Base-by-base conservation (phyloP, 2,113 vertebrate species). In the Gymnorhina tibicen region DNA sequence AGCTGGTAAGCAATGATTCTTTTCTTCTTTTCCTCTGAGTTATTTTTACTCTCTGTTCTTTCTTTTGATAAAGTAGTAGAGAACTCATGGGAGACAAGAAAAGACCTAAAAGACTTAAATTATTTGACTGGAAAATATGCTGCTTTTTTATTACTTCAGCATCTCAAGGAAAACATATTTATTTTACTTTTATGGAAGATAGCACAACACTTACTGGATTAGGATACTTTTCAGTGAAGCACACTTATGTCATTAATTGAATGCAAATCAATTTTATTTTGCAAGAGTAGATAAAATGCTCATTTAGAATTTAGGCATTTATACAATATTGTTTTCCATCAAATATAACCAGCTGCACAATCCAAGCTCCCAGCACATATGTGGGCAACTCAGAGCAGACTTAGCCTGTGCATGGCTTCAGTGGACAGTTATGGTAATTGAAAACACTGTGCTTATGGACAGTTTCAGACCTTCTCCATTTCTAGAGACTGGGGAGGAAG, bases 101-200 rank as follows among this genome's bases (percentile, higher is more conserved):
- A 97, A 91, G 56, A 64, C 82, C 91, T 95, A 96, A 84, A 96
- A 91, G 69, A 63, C 62, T 96, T 95, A 94, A 95, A 95, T 96
- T 97, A 93, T 95, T 80, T 90, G 66, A 95, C 89, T 83, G 87
- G 58, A 97, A 97, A 96, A 85, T 79, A 53, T 93, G 47, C 37
- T 84, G 39, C 16, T 24, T 92, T 95, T 97, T 95, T 91, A 70
- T 93, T 90, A 91, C 70, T 95, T 94, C 68, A 85, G 20, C 15
- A 42, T 79, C 90, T 39, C 64, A 58, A 91, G 42, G 55, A 93
- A 95, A 91, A 95, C 8, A 0, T 50, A 26, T 74, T 78, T 74
- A 44, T 63, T 91, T 94, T 89, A 88, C 46, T 92, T 96, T 95
- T 83, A 95, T 60, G 56, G 90, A 63, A 95, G 85, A 91, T 58